phyloP scores from a whole-genome alignment of 2,888 invertebrate species.

The Orthonychiurus folsomi region DNA sequence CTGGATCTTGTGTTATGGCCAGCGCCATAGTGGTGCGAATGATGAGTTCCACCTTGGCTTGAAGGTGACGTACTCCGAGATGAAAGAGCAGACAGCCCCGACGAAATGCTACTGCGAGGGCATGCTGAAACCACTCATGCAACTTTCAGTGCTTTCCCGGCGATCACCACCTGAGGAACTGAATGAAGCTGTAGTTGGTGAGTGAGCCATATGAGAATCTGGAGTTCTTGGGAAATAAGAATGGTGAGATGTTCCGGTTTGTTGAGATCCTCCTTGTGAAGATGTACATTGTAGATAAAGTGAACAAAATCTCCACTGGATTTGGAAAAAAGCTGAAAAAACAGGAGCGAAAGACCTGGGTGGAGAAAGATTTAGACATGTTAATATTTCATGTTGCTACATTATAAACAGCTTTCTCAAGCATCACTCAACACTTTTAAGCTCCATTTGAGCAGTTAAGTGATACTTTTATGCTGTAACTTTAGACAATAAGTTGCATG shows the following conservation, averaged over 20 bases:
- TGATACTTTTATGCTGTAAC: not conserved
- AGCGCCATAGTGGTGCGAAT: conserved; percentile 28
- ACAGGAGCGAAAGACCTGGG: conserved; percentile 40
- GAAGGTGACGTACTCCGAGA: conserved; percentile 38
- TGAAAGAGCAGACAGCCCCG: conserved; percentile 35
- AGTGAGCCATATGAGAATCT: conserved; percentile 34
- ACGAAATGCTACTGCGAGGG: conserved; percentile 37
- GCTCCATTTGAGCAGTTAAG: not conserved
- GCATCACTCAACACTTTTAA: not conserved
- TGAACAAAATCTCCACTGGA: conserved; percentile 40
- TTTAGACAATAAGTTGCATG: too few relatives aligned
- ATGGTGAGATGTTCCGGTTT: conserved; percentile 16
- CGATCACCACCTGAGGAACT: conserved; percentile 36
- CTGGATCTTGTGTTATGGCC: conserved; percentile 32
- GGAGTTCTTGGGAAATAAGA: conserved; percentile 31
- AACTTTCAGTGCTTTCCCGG: conserved; percentile 39
- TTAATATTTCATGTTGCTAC: too few relatives aligned
- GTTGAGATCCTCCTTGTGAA: conserved; percentile 23
- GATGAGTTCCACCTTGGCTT: conserved; percentile 32
- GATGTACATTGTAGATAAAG: conserved; percentile 38
- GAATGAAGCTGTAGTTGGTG: conserved; percentile 37
- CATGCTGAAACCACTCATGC: conserved; percentile 37
- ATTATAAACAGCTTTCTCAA: too few relatives aligned
- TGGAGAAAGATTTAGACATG: conserved; percentile 3
- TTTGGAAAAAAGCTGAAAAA: conserved; percentile 41